Evolutionary conservation across 30 jellyfish, hydroid and myxozoan genomes (phyloP).

Genomic region (Aurelia aurita): DNA sequence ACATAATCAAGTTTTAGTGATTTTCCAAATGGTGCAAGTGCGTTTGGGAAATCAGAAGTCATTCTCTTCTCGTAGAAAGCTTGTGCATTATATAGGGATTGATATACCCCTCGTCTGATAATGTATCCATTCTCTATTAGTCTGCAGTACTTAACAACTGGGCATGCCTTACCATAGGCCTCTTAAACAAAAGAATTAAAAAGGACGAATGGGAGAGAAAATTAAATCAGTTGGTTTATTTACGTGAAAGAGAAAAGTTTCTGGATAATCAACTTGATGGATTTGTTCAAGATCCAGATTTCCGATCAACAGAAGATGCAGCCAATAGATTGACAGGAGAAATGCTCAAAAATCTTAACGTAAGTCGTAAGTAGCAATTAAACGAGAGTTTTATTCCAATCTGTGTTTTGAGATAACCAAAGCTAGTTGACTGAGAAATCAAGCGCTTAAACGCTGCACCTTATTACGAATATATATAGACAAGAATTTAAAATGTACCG

Average conservation of each 20-base stretch:
- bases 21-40: too few species aligned
- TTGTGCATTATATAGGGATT: too few species aligned
- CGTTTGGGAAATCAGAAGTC: too few species aligned
- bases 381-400: too few species aligned
- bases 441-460: too few species aligned
- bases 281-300: conserved; percentile 47
- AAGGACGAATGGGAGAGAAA: conserved; percentile 53
- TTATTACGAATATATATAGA: too few species aligned
- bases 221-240: conserved; percentile 34
- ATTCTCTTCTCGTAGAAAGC: too few species aligned
- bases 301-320: conserved; percentile 27
- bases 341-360: conserved; percentile 28
- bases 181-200: conserved; percentile 27
- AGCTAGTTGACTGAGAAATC: too few species aligned
- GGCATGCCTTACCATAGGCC: conserved; percentile 81
- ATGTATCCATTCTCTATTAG: conserved; percentile 16
- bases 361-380: background rate
- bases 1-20: too few species aligned
- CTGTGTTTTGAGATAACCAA: too few species aligned
- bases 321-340: conserved; percentile 18
- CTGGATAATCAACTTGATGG: conserved; percentile 77
- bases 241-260: conserved; percentile 58
- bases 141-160: conserved; percentile 76
- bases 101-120: background rate
- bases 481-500: too few species aligned